A percentile compares a stretch with the other conserved stretches of the same genome.
Conservation (phyloP, 1,140 invertebrate species). For the Lerema accius region DNA sequence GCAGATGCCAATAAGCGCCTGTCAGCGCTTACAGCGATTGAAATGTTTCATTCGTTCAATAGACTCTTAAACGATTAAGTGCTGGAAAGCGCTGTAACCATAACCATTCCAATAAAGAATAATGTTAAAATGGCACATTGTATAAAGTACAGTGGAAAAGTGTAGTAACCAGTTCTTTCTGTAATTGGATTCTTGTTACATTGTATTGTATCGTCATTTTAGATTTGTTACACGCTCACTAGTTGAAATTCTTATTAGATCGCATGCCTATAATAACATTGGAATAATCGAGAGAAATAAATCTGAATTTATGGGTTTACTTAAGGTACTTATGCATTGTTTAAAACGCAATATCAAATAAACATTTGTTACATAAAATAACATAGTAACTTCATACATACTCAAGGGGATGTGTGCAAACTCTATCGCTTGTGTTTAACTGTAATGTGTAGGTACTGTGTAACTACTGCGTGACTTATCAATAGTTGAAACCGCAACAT, state of each 20-base stretch:
- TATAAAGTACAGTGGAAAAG: neutral
- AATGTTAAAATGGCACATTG: constrained; percentile 3
- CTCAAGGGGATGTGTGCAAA: no score
- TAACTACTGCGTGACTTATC: no score
- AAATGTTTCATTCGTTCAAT: constrained; percentile 21
- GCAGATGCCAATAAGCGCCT: constrained; percentile 4
- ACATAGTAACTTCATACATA: no score
- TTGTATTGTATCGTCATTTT: neutral
- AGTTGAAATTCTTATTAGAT: neutral
- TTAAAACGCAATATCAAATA: no score
- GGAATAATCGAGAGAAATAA: no score
- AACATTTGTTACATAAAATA: no score
- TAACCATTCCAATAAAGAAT: constrained; percentile 8
- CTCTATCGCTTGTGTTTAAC: no score
- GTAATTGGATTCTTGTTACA: neutral
- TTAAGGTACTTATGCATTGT: no score
- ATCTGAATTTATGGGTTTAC: no score
- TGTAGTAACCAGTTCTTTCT: neutral
- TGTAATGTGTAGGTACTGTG: no score
- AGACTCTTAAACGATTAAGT: constrained; percentile 21
- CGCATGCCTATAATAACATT: no score
- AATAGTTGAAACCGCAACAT: no score
- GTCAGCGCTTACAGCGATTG: constrained; percentile 22
- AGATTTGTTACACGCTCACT: neutral
- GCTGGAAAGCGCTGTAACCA: constrained; percentile 9